Evolutionary conservation across 1,140 invertebrate genomes (phyloP).

Genomic region (Anoplolepis gracilipes): DNA sequence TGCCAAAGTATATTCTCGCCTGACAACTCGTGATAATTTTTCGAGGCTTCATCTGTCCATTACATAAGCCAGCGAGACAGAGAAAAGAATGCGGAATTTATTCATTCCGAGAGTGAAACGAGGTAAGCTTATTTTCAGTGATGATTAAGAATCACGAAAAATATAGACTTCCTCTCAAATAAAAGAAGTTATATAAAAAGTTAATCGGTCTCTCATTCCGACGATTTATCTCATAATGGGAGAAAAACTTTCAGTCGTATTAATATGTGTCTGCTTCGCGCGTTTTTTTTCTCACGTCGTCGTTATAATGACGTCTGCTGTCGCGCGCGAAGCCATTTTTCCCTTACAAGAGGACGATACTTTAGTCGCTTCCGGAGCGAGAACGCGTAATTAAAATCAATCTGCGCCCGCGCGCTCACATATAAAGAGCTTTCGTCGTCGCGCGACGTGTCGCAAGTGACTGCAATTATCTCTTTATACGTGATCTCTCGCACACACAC

Average conservation of each 20-base stretch:
- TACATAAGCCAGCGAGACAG: not conserved
- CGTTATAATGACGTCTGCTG: constrained; percentile 23
- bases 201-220: not conserved
- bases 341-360: constrained; percentile 14
- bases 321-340: constrained; percentile 34
- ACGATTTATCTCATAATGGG: constrained; percentile 12
- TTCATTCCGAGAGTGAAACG: not conserved
- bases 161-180: not conserved
- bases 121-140: not conserved
- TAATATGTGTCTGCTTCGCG: constrained; percentile 9
- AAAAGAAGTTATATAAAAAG: not conserved
- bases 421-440: constrained; percentile 32
- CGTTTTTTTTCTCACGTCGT: not conserved
- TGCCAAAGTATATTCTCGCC: no score
- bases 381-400: constrained; percentile 64
- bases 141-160: not conserved
- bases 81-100: not conserved
- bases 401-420: constrained; percentile 28
- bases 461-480: constrained; percentile 57
- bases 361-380: constrained; percentile 37
- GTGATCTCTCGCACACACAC: constrained; percentile 12
- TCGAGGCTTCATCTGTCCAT: not conserved
- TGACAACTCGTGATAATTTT: not conserved
- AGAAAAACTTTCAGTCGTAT: not conserved
- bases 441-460: constrained; percentile 40